Percentiles rank a stretch among this genome's conserved stretches.
These are phyloP conservation scores for Mareca strepera DNA, from an alignment of 2,797 vertebrate genomes.

Conservation along the genomic window DNA sequence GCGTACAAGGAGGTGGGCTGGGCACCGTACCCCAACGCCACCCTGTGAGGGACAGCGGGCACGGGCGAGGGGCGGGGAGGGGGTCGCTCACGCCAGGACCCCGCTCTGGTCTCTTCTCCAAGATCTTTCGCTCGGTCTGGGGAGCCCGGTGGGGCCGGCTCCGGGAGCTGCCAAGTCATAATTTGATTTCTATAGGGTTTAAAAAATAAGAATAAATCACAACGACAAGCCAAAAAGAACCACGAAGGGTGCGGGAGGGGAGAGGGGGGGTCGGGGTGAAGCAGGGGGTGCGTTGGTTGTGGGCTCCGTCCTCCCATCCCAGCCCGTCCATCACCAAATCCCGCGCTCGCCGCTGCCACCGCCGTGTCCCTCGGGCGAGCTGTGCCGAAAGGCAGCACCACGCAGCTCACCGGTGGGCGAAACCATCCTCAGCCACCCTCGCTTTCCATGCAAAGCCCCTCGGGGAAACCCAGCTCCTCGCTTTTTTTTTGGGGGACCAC, in stretches of 20 bases:
- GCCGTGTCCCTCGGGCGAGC: neutral
- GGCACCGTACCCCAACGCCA: constrained; percentile 88
- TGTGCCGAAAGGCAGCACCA: neutral
- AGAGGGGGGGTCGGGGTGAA: neutral
- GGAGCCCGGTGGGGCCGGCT: constrained; percentile 1
- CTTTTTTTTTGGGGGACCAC: neutral
- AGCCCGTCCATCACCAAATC: neutral
- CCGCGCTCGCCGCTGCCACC: neutral
- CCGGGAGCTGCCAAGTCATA: constrained; percentile 35
- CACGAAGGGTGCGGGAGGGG: neutral
- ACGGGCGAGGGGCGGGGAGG: constrained; percentile 50
- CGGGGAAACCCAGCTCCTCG: neutral
- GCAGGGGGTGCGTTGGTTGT: neutral
- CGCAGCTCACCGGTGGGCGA: rapidly evolving
- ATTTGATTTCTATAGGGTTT: constrained; percentile 52
- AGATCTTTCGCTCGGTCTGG: constrained; percentile 35
- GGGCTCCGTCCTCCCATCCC: constrained; percentile 8
- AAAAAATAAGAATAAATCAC: neutral
- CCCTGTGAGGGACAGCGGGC: constrained; percentile 75
- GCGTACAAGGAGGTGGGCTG: constrained; percentile 96
- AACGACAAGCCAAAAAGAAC: neutral
- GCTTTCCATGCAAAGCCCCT: neutral
- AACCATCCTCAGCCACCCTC: neutral
- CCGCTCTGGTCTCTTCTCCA: constrained; percentile 56
- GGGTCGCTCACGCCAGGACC: constrained; percentile 40